Conservation (phyloP, 2,888 invertebrate species). For the Sycophila texana region DNA sequence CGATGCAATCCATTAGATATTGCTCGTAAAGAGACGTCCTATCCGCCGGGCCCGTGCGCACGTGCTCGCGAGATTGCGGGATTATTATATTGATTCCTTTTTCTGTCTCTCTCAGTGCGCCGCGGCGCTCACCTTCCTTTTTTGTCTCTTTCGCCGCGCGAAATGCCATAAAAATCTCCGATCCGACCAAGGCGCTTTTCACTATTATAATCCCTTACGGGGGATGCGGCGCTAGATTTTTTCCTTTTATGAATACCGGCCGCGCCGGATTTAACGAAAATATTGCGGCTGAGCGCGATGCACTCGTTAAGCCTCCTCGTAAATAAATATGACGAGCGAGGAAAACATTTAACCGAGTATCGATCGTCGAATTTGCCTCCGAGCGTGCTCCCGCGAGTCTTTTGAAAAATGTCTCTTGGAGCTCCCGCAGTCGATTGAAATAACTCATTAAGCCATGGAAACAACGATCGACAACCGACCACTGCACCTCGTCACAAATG, state of each 20-base stretch:
- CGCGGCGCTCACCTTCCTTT: background rate
- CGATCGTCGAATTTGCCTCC: too few species aligned
- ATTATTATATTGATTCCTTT: slow-evolving; percentile 52
- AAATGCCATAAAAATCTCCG: slow-evolving; percentile 54
- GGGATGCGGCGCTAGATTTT: slow-evolving; percentile 9
- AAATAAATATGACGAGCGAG: too few species aligned
- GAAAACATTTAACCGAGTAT: too few species aligned
- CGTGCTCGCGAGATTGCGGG: slow-evolving; percentile 17
- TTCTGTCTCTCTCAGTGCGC: background rate
- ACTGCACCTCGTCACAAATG: too few species aligned
- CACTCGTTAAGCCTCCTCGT: slow-evolving; percentile 38
- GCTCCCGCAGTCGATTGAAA: too few species aligned
- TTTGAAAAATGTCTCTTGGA: too few species aligned
- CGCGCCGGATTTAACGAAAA: slow-evolving; percentile 40
- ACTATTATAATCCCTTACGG: slow-evolving; percentile 54
- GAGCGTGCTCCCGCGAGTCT: too few species aligned
- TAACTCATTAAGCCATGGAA: too few species aligned
- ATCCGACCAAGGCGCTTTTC: slow-evolving; percentile 40
- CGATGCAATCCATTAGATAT: slow-evolving; percentile 75
- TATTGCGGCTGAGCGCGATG: slow-evolving; percentile 31
- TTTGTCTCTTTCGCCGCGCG: slow-evolving; percentile 6
- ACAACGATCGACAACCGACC: too few species aligned
- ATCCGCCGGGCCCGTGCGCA: slow-evolving; percentile 60
- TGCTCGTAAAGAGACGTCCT: slow-evolving; percentile 74
- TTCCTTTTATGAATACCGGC: slow-evolving; percentile 17